Conservation (phyloP, 1,140 invertebrate genomes). For the Macrocentrus cingulum region DNA sequence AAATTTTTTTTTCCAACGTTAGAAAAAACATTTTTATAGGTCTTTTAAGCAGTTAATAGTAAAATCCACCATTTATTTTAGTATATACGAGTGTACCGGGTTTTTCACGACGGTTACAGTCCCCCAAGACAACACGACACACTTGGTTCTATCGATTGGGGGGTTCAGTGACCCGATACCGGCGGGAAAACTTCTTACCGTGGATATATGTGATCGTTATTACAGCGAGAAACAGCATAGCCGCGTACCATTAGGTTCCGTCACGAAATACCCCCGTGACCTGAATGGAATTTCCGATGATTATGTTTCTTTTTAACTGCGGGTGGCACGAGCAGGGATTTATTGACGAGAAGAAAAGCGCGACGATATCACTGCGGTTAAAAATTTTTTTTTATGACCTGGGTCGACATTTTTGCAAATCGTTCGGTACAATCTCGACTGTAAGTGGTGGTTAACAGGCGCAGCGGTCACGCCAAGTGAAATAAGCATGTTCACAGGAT, state of each 20-base stretch:
- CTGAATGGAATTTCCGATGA: constrained; percentile 16
- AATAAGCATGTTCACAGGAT: constrained; percentile 22
- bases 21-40: no score
- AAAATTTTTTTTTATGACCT: constrained; percentile 13
- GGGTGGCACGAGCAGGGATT: no score
- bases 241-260: constrained; percentile 23
- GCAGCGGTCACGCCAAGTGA: no score
- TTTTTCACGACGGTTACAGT: no score
- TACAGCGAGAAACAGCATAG: not conserved
- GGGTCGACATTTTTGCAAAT: constrained; percentile 8
- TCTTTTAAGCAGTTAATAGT: no score
- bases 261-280: constrained; percentile 20
- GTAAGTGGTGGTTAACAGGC: no score
- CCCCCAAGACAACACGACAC: constrained; percentile 9
- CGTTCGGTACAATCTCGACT: not conserved
- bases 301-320: constrained; percentile 9
- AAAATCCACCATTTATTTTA: no score
- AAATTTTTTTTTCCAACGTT: no score
- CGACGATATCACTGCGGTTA: no score
- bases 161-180: constrained; percentile 22
- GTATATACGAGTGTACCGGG: no score
- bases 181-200: constrained; percentile 11
- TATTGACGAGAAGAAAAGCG: no score
- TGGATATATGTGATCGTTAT: constrained; percentile 11
- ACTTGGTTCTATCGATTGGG: constrained; percentile 20